phyloP scores from a whole-genome alignment of 2,797 vertebrate genomes.

The Chlorospingus flavigularis region DNA sequence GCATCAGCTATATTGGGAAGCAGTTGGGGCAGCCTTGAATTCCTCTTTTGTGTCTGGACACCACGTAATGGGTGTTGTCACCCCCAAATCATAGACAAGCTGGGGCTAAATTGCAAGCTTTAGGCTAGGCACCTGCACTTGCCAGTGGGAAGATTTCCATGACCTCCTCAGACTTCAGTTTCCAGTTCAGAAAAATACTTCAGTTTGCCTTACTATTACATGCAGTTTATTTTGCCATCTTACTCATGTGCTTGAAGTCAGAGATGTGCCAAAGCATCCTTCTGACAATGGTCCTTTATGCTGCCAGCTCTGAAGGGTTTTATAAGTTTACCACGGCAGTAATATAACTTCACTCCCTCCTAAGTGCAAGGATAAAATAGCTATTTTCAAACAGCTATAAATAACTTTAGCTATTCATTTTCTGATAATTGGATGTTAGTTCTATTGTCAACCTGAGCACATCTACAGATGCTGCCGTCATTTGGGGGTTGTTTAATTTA shows the following conservation, averaged over 20 bases:
- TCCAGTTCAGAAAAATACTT: slow-evolving; percentile 1
- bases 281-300: slow-evolving; percentile 23
- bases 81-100: neutral
- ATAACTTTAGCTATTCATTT: slow-evolving; percentile 46
- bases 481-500: slow-evolving; percentile 46
- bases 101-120: neutral
- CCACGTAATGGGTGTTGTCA: neutral
- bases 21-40: neutral
- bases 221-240: neutral
- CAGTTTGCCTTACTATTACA: neutral
- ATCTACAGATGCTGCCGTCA: slow-evolving; percentile 9
- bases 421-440: slow-evolving; percentile 34
- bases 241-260: neutral
- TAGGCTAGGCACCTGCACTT: neutral
- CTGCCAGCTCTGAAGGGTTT: neutral
- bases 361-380: slow-evolving; percentile 26
- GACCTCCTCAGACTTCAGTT: neutral
- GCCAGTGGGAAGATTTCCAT: neutral
- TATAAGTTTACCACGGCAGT: slow-evolving; percentile 1
- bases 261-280: neutral
- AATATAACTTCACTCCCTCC: neutral
- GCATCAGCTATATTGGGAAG: slow-evolving; percentile 1
- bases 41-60: neutral
- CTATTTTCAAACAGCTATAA: slow-evolving; percentile 38
- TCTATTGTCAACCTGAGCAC: slow-evolving; percentile 42